A percentile compares a stretch with the other conserved stretches of the same genome.
These are phyloP conservation scores for Buphagus erythrorhynchus DNA, from an alignment of 2,797 vertebrate species.

Conservation along the genomic window DNA sequence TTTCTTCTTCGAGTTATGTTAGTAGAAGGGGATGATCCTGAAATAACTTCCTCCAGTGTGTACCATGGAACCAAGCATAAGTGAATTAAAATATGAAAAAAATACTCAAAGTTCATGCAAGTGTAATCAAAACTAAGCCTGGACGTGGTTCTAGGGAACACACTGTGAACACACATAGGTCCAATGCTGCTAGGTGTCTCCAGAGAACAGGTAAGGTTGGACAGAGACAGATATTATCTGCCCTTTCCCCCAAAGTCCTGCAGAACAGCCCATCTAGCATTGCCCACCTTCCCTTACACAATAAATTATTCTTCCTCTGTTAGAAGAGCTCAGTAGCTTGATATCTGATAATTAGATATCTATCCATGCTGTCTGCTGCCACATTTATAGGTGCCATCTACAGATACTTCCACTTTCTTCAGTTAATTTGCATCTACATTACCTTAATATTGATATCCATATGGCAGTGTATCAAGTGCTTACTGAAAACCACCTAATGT, in stretches of 20 bases:
- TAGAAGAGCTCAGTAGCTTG: background rate
- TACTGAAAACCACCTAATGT: background rate
- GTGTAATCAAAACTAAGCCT: background rate
- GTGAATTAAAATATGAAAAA: background rate
- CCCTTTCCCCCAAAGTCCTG: background rate
- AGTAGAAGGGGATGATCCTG: background rate
- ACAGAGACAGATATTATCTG: background rate
- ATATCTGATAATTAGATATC: background rate
- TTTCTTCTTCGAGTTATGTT: background rate
- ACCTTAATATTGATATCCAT: background rate
- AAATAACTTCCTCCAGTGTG: background rate
- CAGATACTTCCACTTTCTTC: background rate
- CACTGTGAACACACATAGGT: background rate
- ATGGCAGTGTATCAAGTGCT: background rate
- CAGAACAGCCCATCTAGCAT: background rate
- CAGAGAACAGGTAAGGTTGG: rapidly evolving
- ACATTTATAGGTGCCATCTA: background rate
- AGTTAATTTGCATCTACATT: background rate
- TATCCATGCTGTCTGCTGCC: background rate
- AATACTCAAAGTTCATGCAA: background rate
- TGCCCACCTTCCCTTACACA: background rate
- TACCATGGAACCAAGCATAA: background rate
- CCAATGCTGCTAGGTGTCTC: background rate
- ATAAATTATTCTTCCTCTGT: background rate
- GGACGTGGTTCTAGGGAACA: background rate